Evolutionary conservation across 2,888 invertebrate species (phyloP), one percentile per base, ranked within the genome.

Genomic region (Boloria euphrosyne): DNA sequence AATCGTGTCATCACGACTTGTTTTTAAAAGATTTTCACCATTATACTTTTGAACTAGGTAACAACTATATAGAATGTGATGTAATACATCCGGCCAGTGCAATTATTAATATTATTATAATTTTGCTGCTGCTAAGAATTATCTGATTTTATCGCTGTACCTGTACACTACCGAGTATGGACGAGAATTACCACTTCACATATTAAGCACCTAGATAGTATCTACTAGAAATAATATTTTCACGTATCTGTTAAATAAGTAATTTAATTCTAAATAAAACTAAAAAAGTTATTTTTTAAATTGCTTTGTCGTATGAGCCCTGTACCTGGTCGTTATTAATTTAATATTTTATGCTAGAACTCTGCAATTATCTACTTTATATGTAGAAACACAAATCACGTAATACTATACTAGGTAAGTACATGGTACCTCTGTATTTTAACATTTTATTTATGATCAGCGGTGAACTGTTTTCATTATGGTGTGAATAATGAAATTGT

Each of bases 401-500:
- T 22, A 22, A 3, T 22, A 22, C 22, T 22, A 22, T 22, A 22
- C 22, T 22, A 22, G 22, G 22, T 22, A 22, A 1, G 3, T 38
- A 38, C 31, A 4, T 6, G 5, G 6, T 31, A 31, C 5, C 31
- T 38, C 7, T 10, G 31, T 38, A 38, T 38, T 38, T 10, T 10
- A 38, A 44, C 16, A 5, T 46, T 57, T 57, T 46, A 46, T 22
- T n/a, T 57, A 46, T 22, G n/a, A 27, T 22, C 2, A 46, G 46
- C 22, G 7, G 22, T 46, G 10, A 57, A 46, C 46, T 10, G 22
- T 22, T 46, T 22, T n/a, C 53, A 60, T 68, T 66, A 66, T 54
- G 31, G 49, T 46, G 17, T 68, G 51, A 66, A 68, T 68, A 62
- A 68, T 68, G 43, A 59, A 65, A 59, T 63, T 66, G 62, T 49